Conservation (phyloP, 1,140 invertebrate genomes). For the Ceratina calcarata region DNA sequence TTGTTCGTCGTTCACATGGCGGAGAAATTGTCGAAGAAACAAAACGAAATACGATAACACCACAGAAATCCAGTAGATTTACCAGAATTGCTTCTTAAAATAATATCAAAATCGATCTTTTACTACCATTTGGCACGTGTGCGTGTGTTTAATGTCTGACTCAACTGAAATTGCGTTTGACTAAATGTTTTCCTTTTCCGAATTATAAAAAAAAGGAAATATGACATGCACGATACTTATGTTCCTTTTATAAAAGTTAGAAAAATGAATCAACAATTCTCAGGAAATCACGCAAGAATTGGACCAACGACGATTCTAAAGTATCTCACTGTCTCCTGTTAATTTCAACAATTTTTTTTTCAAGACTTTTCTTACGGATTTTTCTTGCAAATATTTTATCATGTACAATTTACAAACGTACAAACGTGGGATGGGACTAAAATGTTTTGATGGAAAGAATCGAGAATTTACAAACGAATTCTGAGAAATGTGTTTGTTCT, state of each 20-base stretch:
- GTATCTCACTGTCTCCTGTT: neutral
- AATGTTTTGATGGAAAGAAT: too few relatives aligned
- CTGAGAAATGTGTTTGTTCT: too few relatives aligned
- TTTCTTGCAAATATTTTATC: conserved; percentile 3
- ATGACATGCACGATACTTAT: too few relatives aligned
- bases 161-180: too few relatives aligned
- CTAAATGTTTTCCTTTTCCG: too few relatives aligned
- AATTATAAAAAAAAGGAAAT: too few relatives aligned
- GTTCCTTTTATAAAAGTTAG: too few relatives aligned
- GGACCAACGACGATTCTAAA: too few relatives aligned
- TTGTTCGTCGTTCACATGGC: neutral
- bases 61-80: neutral
- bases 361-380: neutral
- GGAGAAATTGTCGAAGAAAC: neutral
- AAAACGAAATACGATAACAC: conserved; percentile 19
- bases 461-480: too few relatives aligned
- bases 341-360: neutral
- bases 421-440: conserved; percentile 13
- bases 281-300: too few relatives aligned
- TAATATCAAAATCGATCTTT: neutral
- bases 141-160: neutral
- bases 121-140: conserved; percentile 38
- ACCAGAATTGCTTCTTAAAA: too few relatives aligned
- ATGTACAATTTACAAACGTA: conserved; percentile 39
- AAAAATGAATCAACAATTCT: too few relatives aligned